phyloP scores from a whole-genome alignment of 2,113 vertebrate species.

The Andinoacara biseriatus region DNA sequence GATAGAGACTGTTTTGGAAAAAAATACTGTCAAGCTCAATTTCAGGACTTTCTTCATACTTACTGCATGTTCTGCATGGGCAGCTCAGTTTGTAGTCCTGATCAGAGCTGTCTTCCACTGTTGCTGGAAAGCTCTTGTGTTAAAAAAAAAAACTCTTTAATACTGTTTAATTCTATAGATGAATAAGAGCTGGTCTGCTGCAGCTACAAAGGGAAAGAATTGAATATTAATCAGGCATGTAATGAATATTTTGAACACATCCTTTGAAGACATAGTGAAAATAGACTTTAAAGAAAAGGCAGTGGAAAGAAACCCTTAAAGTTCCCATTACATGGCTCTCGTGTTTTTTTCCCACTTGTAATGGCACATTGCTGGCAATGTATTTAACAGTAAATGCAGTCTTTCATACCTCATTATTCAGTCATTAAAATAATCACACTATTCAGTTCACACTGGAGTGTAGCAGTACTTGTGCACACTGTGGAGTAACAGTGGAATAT shows the following conservation, averaged over 20 bases:
- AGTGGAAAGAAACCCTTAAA: background rate
- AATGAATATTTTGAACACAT: conserved; percentile 41
- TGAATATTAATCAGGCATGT: conserved; percentile 44
- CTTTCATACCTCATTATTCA: conserved; percentile 15
- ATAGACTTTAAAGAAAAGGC: conserved; percentile 1
- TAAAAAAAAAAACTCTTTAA: background rate
- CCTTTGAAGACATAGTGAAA: conserved; percentile 19
- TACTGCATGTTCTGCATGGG: background rate
- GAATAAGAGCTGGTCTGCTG: background rate
- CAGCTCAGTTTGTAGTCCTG: background rate
- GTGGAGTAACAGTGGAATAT: background rate
- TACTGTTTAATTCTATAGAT: background rate
- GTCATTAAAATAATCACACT: conserved; percentile 33
- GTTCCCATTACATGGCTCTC: background rate
- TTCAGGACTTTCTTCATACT: background rate
- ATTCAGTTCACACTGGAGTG: conserved; percentile 1
- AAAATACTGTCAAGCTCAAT: background rate
- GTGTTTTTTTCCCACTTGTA: background rate
- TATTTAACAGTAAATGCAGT: conserved; percentile 9
- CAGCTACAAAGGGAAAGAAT: conserved; percentile 2
- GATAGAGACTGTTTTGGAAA: background rate
- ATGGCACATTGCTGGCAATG: background rate
- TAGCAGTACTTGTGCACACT: background rate
- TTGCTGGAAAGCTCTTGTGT: background rate
- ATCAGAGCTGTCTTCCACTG: background rate